phyloP scores from a whole-genome alignment of 2,888 invertebrate genomes.

The Tinea semifulvella region DNA sequence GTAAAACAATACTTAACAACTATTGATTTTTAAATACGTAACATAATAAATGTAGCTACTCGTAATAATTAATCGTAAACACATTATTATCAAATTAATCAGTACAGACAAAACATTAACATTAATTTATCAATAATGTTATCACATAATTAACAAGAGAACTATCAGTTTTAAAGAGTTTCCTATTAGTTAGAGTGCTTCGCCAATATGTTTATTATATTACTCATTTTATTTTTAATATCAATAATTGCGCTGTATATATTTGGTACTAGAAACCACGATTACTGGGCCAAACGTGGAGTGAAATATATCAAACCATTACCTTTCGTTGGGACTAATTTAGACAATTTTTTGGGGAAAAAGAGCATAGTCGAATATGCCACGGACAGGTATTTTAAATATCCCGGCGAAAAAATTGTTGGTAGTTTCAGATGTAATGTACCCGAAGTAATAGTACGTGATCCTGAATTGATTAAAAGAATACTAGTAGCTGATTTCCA shows the following conservation, averaged over 20 bases:
- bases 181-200: neutral
- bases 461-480: slow-evolving; percentile 18
- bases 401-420: slow-evolving; percentile 19
- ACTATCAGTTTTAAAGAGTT: no score
- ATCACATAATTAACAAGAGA: no score
- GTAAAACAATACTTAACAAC: neutral
- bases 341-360: neutral
- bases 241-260: neutral
- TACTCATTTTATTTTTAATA: neutral
- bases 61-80: neutral
- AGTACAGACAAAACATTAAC: neutral
- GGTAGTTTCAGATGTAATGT: slow-evolving; percentile 16
- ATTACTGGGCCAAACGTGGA: slow-evolving; percentile 19
- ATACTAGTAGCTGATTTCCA: slow-evolving; percentile 18
- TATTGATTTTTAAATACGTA: neutral
- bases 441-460: slow-evolving; percentile 18
- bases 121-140: neutral
- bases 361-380: slow-evolving; percentile 2
- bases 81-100: neutral
- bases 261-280: slow-evolving; percentile 14
- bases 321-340: slow-evolving; percentile 17
- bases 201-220: slow-evolving; percentile 4
- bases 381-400: slow-evolving; percentile 16
- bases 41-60: neutral
- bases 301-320: slow-evolving; percentile 19